Percentiles rank a stretch among this genome's conserved stretches.
These are phyloP conservation scores for Dolomedes plantarius DNA, from an alignment of 2,888 invertebrate species.

Conservation along the genomic window DNA sequence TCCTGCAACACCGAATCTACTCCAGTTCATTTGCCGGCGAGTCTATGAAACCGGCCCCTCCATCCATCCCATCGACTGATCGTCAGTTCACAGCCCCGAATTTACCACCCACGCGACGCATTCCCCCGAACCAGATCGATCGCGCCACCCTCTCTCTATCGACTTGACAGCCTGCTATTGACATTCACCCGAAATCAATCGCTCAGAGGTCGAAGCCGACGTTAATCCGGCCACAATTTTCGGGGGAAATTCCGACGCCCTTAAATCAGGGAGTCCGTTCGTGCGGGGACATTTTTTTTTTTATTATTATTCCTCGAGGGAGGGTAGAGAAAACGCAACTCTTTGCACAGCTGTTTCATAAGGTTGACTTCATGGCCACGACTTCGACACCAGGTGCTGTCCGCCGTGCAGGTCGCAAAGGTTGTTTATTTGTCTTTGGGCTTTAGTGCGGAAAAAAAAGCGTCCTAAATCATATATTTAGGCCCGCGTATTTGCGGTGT, in stretches of 20 bases:
- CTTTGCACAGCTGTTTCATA: constrained; percentile 59
- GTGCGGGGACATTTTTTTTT: too few species aligned
- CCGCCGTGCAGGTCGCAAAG: not conserved
- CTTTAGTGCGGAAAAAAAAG: too few species aligned
- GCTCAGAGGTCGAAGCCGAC: not conserved
- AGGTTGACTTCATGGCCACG: not conserved
- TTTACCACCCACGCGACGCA: not conserved
- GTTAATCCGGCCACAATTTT: not conserved
- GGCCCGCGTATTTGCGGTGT: too few species aligned
- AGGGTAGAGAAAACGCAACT: not conserved
- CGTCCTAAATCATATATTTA: too few species aligned
- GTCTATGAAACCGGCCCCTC: too few species aligned
- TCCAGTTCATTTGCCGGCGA: too few species aligned
- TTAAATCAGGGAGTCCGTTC: not conserved
- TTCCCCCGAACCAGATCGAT: too few species aligned
- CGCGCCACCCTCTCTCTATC: not conserved
- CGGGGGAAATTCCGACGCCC: too few species aligned
- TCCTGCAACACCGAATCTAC: too few species aligned
- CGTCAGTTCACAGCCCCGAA: too few species aligned
- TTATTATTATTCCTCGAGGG: too few species aligned
- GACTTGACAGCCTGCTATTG: not conserved
- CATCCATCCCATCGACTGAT: too few species aligned
- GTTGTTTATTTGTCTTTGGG: not conserved
- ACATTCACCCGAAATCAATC: not conserved
- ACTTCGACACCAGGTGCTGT: not conserved